Evolutionary conservation across 2,797 vertebrate genomes (phyloP), one percentile per base, ranked within the genome.

Genomic region (Phoeniculus purpureus): DNA sequence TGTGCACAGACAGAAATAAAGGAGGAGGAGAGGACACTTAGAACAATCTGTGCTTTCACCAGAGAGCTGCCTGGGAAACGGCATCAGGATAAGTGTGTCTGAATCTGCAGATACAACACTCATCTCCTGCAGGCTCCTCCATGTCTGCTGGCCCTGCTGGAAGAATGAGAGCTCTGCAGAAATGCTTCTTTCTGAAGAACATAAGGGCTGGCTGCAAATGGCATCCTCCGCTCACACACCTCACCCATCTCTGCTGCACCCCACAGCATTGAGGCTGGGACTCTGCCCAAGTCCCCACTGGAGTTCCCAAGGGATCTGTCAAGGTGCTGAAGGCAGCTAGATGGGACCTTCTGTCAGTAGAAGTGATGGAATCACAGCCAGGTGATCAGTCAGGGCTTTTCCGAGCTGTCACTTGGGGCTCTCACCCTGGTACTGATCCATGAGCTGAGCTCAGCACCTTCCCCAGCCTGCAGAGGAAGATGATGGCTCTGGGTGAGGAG

Each of bases 211-310:
- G 14, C 51, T 73, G 88, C 75, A 34, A 72, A 58, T 27, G 37
- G 64, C 72, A 71, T 21, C 54, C 59, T 65, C 66, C 0, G 2
- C 32, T 51, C 25, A 5, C 0, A 58, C 47, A 29, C 34, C 0
- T 0, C 26, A 8, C 5, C 47, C 1, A 0, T 15, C 67, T 34
- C 25, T 6, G 52, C 82, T 59, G 54, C 56, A n/a, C 40, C 50
- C 37, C 14, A 8, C 1, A 2, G 1, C 1, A 2, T 26, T 1
- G 4, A 31, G 40, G 34, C 47, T 0, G 2, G 23, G 60, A 26
- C 40, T 56, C 73, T 85, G 74, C 29, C 9, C 45, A 15, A 3
- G 10, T 0, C 14, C 43, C 58, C 47, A 48, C 47, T 3, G 5
- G 29, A 61, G 59, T 27, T 72, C 66, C 76, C 1, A 0, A 15